Evolutionary conservation across 2,888 invertebrate species (phyloP).

Genomic region (Plagiodera versicolora): DNA sequence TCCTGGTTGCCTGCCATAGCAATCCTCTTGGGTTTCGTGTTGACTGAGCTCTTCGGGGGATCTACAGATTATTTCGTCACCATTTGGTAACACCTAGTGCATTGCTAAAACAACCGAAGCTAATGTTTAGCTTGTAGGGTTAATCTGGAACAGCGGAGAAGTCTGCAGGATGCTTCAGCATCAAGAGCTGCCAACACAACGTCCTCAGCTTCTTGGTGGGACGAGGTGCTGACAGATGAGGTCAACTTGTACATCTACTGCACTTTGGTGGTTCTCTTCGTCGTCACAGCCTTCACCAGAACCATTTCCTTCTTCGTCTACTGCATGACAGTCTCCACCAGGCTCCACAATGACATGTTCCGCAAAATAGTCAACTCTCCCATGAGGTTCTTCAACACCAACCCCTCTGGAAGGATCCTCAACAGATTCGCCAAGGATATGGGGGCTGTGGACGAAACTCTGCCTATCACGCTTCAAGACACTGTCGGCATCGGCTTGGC

Average conservation of each 20-base stretch:
- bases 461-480: conserved; percentile 56
- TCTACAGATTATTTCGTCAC: conserved; percentile 78
- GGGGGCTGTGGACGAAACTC: conserved; percentile 58
- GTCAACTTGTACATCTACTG: conserved; percentile 36
- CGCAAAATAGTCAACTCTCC: conserved; percentile 61
- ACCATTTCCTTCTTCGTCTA: conserved; percentile 57
- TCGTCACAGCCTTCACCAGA: conserved; percentile 50
- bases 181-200: neutral
- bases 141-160: conserved; percentile 40
- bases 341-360: conserved; percentile 58
- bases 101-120: too few species aligned
- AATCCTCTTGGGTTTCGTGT: conserved; percentile 58
- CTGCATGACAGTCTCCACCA: conserved; percentile 57
- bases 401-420: conserved; percentile 63
- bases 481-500: conserved; percentile 41
- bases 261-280: conserved; percentile 40
- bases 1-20: conserved; percentile 57
- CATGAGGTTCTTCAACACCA: conserved; percentile 68
- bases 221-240: neutral
- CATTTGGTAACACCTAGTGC: conserved; percentile 71
- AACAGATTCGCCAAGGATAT: conserved; percentile 73
- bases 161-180: neutral
- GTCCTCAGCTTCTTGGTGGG: neutral
- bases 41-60: conserved; percentile 72
- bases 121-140: conserved; percentile 37